Conservation (phyloP, 1,140 invertebrate genomes). For the Leptonema lineaticorne region DNA sequence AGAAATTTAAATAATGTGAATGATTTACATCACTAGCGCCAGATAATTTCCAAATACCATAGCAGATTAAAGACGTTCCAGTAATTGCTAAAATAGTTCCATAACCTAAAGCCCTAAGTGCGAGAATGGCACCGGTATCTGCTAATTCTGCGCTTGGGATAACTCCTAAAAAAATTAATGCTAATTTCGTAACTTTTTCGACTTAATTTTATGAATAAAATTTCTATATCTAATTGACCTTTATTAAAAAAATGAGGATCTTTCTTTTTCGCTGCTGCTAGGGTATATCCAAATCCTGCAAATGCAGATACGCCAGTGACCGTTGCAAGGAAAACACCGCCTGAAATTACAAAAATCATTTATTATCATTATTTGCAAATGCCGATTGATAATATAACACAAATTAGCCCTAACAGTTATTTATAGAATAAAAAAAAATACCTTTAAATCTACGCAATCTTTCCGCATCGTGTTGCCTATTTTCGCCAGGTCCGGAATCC, state of each 20-base stretch:
- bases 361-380: too few relatives aligned
- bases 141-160: conserved; percentile 62
- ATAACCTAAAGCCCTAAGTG: conserved; percentile 80
- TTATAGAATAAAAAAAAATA: neutral
- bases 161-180: conserved; percentile 48
- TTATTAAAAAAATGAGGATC: conserved; percentile 80
- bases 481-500: too few relatives aligned
- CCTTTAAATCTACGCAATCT: neutral
- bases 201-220: neutral
- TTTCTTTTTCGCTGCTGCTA: conserved; percentile 74
- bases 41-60: conserved; percentile 84
- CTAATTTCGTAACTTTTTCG: neutral
- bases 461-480: neutral
- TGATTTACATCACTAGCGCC: conserved; percentile 72
- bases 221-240: conserved; percentile 57
- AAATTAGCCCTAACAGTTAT: neutral
- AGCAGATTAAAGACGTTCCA: conserved; percentile 79
- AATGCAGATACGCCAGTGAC: conserved; percentile 78
- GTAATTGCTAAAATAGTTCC: conserved; percentile 83
- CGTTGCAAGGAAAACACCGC: conserved; percentile 71
- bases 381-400: too few relatives aligned
- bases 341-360: conserved; percentile 54
- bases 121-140: conserved; percentile 76
- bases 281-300: conserved; percentile 77
- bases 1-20: conserved; percentile 24